These are phyloP conservation scores for Julus scanicus DNA, from an alignment of 2,888 invertebrate species.

Conservation along the genomic window DNA sequence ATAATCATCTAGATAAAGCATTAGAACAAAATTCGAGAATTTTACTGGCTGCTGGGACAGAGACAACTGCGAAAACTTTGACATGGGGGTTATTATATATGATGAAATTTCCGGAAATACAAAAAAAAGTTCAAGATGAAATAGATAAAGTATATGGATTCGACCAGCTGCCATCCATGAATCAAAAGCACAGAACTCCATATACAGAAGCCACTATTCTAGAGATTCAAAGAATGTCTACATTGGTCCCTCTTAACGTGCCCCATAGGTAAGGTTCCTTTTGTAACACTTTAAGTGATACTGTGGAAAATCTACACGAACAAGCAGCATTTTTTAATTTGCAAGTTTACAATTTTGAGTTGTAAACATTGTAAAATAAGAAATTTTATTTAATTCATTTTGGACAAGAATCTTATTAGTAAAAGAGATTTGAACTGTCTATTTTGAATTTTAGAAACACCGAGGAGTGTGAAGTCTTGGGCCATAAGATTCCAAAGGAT, in stretches of 20 bases:
- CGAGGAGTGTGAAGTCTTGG: too few species aligned
- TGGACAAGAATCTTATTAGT: too few species aligned
- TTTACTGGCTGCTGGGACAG: constrained; percentile 30
- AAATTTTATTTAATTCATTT: too few species aligned
- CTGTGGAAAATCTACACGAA: too few species aligned
- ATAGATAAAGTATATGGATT: constrained; percentile 35
- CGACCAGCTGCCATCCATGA: not conserved
- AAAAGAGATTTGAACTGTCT: too few species aligned
- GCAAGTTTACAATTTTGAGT: too few species aligned
- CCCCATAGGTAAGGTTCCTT: constrained; percentile 44
- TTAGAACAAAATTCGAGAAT: not conserved
- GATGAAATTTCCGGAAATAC: constrained; percentile 31
- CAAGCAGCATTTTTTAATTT: too few species aligned
- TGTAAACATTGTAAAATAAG: too few species aligned
- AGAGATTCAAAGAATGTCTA: constrained; percentile 32
- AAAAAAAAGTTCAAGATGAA: constrained; percentile 16
- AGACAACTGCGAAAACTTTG: constrained; percentile 7
- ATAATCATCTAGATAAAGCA: not conserved
- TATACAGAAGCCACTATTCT: constrained; percentile 10
- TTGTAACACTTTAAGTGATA: too few species aligned
- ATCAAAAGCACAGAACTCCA: not conserved
- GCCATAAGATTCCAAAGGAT: too few species aligned
- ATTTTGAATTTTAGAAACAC: too few species aligned
- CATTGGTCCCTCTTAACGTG: not conserved
- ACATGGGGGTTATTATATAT: not conserved